phyloP scores from a whole-genome alignment of 1,140 invertebrate genomes.

The Onthophagus taurus region DNA sequence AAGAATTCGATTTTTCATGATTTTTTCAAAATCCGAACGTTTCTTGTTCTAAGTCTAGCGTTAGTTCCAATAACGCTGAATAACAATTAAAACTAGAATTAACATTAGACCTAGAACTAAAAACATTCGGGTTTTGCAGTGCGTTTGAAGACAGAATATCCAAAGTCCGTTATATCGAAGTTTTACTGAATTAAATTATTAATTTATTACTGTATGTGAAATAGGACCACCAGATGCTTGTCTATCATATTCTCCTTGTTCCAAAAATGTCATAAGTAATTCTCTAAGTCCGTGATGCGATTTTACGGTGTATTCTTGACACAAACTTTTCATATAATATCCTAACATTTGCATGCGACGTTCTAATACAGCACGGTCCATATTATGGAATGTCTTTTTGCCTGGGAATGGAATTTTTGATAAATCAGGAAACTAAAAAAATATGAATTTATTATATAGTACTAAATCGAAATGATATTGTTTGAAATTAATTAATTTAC shows the following conservation, averaged over 20 bases:
- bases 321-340: conserved; percentile 66
- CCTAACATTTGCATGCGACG: conserved; percentile 78
- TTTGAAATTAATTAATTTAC: conserved; percentile 31
- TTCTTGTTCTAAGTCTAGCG: too few relatives aligned
- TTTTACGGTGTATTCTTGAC: conserved; percentile 50
- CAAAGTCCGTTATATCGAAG: too few relatives aligned
- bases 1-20: too few relatives aligned
- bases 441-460: not conserved
- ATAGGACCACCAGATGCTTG: conserved; percentile 49
- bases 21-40: too few relatives aligned
- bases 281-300: conserved; percentile 56
- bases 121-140: too few relatives aligned
- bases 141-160: too few relatives aligned
- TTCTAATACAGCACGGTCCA: conserved; percentile 78
- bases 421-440: conserved; percentile 65
- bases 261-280: conserved; percentile 64
- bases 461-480: not conserved
- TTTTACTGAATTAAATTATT: too few relatives aligned
- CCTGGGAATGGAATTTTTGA: conserved; percentile 75
- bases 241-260: conserved; percentile 71
- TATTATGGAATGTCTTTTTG: conserved; percentile 91
- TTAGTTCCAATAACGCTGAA: too few relatives aligned
- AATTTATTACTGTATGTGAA: conserved; percentile 49
- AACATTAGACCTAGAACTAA: too few relatives aligned
- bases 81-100: too few relatives aligned